Percentiles rank a stretch among this genome's conserved stretches.
Evolutionary conservation across 1,140 invertebrate genomes (phyloP).

Genomic region (Augochlora pura): DNA sequence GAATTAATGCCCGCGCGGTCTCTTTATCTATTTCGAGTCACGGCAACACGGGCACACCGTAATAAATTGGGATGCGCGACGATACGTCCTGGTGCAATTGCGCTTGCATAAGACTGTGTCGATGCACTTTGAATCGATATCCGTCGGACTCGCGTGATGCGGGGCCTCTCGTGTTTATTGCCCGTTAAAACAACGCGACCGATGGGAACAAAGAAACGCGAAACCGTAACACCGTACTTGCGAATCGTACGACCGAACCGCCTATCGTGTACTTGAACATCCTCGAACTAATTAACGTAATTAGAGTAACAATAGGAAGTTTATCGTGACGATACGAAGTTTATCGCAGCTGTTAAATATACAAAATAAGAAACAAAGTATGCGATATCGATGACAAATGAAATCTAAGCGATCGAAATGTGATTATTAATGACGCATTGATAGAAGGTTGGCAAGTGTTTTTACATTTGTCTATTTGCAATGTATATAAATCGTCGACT

Average conservation of each 20-base stretch:
- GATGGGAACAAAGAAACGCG: neutral
- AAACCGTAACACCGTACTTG: neutral
- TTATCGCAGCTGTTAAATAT: too few species aligned
- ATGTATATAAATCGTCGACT: too few species aligned
- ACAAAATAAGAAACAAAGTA: too few species aligned
- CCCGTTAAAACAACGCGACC: neutral
- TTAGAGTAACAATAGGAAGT: too few species aligned
- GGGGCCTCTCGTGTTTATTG: slow-evolving; percentile 7
- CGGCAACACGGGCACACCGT: slow-evolving; percentile 8
- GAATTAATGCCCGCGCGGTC: neutral
- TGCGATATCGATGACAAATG: too few species aligned
- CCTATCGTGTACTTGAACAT: too few species aligned
- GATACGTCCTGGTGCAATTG: slow-evolving; percentile 14
- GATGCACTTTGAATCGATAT: slow-evolving; percentile 25
- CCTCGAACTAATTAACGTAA: too few species aligned
- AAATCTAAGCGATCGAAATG: too few species aligned
- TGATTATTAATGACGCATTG: too few species aligned
- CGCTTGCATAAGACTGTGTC: slow-evolving; percentile 21
- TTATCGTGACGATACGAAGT: too few species aligned
- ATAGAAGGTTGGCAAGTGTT: too few species aligned
- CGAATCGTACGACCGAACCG: neutral
- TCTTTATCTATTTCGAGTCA: neutral
- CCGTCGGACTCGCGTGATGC: neutral
- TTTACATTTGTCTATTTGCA: too few species aligned
- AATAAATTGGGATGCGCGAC: slow-evolving; percentile 22